phyloP scores from a whole-genome alignment of 2,113 vertebrate genomes.

The Solenodon paradoxus region DNA sequence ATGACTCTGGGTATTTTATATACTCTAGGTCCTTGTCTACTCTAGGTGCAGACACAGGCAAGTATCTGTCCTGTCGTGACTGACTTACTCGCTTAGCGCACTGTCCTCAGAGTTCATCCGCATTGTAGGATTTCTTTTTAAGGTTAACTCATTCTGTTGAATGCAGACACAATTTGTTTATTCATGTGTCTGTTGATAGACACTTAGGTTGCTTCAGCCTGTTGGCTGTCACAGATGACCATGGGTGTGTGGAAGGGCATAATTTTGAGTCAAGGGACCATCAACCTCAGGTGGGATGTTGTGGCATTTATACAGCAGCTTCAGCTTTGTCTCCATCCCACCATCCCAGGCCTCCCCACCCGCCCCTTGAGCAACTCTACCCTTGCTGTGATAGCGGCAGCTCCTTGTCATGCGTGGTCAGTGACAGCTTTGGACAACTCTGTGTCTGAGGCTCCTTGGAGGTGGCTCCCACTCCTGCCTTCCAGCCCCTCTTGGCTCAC shows the following conservation, averaged over 20 bases:
- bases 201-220: not conserved
- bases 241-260: not conserved
- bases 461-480: too few relatives aligned
- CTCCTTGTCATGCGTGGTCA: not conserved
- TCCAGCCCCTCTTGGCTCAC: too few relatives aligned
- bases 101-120: not conserved
- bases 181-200: accelerated
- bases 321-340: not conserved
- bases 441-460: not conserved
- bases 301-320: not conserved
- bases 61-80: not conserved
- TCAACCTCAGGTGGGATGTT: not conserved
- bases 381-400: not conserved
- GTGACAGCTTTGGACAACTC: too few relatives aligned
- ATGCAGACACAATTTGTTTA: not conserved
- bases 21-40: too few relatives aligned
- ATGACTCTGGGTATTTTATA: not conserved
- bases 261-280: not conserved
- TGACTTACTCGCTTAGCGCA: not conserved
- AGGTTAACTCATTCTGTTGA: not conserved
- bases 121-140: not conserved
- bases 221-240: not conserved
- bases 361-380: too few relatives aligned
- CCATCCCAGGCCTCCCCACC: not conserved
- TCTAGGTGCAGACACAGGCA: not conserved